Base-by-base conservation (phyloP, 2,888 invertebrate genomes). In the Osmoderma eremita region DNA sequence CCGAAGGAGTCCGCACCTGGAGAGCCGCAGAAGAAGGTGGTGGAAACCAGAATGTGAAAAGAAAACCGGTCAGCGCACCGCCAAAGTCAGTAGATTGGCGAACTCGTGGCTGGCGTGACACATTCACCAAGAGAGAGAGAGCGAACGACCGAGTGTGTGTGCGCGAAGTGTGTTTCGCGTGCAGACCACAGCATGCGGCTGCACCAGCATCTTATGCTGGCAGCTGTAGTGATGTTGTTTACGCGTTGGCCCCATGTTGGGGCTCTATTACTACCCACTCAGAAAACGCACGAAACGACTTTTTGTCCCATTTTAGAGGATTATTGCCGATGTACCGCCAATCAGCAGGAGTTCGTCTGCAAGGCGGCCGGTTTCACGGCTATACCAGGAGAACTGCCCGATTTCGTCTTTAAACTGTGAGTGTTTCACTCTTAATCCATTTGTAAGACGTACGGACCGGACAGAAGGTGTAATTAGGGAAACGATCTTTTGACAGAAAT, bases 321-420 rank as follows among this genome's bases (percentile, higher is more conserved):
- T 56, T 69, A 71, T 63, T 78, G 78, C 67, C 75, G 75, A 39
- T 78, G 78, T 73, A 75, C 72, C 67, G 68, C 73, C 42, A 75
- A 77, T 66, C 72, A 73, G 68, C 74, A 74, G 69, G 79, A 79
- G 68, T 76, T 77, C 71, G 69, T 71, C 63, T 79, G 79, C 72
- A 70, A 74, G 58, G 75, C 76, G 10, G 77, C 77, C 17, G 78
- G 76, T 68, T 77, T 79, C 70, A 76, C 76, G 15, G 67, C 67
- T 45, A 73, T 79, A 50, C 78, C 79, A 38, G 62, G 70, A 39
- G 70, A 74, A 51, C 70, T 78, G 67, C 78, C 78, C 12, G 70
- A 72, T 56, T 72, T 74, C 53, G 71, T 78, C 63, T 74, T 72
- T 69, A 78, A 78, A 76, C 73, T 78, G 78, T 78, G 72, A 78